Evolutionary conservation across 2,797 vertebrate species (phyloP), one percentile per base, ranked within the genome.

Genomic region (Philypnodon macrostomus): DNA sequence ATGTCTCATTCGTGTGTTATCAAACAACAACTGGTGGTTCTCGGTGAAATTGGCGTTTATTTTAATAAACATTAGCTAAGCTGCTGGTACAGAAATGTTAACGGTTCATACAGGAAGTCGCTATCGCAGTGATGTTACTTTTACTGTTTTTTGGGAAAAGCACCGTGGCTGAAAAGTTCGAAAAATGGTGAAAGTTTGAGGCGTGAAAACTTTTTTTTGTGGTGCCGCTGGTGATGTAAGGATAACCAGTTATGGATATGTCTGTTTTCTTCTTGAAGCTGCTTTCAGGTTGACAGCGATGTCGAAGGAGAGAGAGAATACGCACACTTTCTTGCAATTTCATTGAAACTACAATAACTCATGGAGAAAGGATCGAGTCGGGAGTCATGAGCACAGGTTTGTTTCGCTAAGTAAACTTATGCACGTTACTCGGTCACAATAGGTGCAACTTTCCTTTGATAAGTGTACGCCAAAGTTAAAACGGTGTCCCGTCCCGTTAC

Each of bases 381-480:
- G 78, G 87, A 90, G 89, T 88, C 90, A 92, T 92, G 90, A 92
- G 88, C 87, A 69, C 90, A 92, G 90, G 90, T 92, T 89, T 81
- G 89, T 90, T 83, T 88, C 70, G 65, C 72, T 64, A 55, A 64
- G 50, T 69, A 61, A 45, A 51, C 36, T 53, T 26, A 41, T 44
- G 10, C 61, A n/a, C 32, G 63, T 12, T 19, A 18, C 29, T 26
- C 13, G 24, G 5, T 41, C n/a, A 29, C 10, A 40, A 4, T 23
- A 2, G n/a, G 24, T 1, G 8, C 38, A 26, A 13, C 39, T 6
- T 42, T 14, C 24, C 21, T 23, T 23, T 23, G 21, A 23, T 3
- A 23, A 23, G 21, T 23, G 21, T 23, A 23, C 21, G 3, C 6
- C 21, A 23, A 6, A 23, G 6, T 23, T 3, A 23, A 23, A 23